A percentile compares a stretch with the other conserved stretches of the same genome.
These are phyloP conservation scores for Lasioglossum malachurum DNA, from an alignment of 2,888 invertebrate genomes.

Conservation along the genomic window DNA sequence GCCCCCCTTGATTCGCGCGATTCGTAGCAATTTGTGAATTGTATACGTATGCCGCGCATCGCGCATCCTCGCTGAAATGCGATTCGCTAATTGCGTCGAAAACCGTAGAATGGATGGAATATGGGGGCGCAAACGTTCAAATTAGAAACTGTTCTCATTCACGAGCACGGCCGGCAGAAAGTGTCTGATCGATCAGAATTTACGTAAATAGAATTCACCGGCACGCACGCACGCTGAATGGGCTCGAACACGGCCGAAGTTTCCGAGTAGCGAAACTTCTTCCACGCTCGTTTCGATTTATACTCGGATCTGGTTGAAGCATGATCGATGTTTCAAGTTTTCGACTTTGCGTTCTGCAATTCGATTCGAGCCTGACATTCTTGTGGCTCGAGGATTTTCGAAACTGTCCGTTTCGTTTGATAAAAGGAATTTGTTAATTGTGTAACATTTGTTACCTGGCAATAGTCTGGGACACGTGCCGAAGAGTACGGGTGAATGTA, in stretches of 20 bases:
- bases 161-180: constrained; percentile 38
- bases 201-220: constrained; percentile 50
- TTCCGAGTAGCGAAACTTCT: background rate
- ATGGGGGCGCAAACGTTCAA: constrained; percentile 31
- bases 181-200: constrained; percentile 51
- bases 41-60: background rate
- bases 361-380: background rate
- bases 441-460: no score
- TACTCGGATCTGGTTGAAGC: background rate
- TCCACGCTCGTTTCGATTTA: background rate
- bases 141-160: constrained; percentile 30
- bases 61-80: background rate
- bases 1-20: background rate
- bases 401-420: background rate
- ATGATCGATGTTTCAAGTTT: background rate
- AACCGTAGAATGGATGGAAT: constrained; percentile 7
- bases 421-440: background rate
- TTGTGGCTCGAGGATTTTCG: background rate
- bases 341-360: background rate
- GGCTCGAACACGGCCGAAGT: constrained; percentile 4
- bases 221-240: constrained; percentile 28
- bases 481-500: background rate
- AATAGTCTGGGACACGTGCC: background rate
- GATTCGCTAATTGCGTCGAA: constrained; percentile 11
- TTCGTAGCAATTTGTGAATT: background rate